Conservation (phyloP, 2,888 invertebrate genomes). For the Papilio protenor region DNA sequence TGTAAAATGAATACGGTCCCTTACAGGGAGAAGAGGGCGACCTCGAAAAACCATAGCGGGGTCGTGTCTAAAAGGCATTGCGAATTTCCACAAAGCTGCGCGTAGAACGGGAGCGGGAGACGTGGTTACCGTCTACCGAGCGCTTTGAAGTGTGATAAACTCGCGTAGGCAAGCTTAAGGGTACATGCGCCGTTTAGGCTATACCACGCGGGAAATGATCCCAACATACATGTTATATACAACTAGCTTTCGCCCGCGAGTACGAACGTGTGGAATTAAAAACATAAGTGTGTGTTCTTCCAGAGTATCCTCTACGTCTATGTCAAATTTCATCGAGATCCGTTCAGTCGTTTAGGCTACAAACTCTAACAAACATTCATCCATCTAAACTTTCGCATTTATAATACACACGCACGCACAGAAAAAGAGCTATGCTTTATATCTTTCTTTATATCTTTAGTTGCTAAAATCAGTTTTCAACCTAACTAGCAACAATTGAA, state of each 20-base stretch:
- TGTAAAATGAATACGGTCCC: constrained; percentile 44
- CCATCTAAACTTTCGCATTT: too few species aligned
- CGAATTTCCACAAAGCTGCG: constrained; percentile 78
- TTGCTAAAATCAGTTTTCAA: too few species aligned
- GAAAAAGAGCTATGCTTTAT: too few species aligned
- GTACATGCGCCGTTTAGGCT: background rate
- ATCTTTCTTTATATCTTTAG: too few species aligned
- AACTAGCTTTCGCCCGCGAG: background rate
- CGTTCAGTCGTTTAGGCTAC: too few species aligned
- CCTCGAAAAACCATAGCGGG: constrained; percentile 81
- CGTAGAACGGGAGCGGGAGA: constrained; percentile 67
- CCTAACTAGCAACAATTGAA: background rate
- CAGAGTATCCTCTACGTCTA: too few species aligned
- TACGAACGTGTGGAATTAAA: too few species aligned
- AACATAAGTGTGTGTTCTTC: too few species aligned
- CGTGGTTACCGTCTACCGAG: constrained; percentile 73
- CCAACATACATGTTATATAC: background rate
- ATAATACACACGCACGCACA: too few species aligned
- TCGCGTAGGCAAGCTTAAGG: constrained; percentile 55
- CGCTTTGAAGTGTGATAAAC: constrained; percentile 82
- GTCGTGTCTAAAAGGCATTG: constrained; percentile 73
- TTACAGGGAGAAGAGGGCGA: constrained; percentile 65
- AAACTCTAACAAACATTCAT: too few species aligned
- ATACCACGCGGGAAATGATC: background rate
- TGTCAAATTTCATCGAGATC: too few species aligned